Conservation (phyloP, 2,113 vertebrate genomes). For the Bostrychus sinensis region DNA sequence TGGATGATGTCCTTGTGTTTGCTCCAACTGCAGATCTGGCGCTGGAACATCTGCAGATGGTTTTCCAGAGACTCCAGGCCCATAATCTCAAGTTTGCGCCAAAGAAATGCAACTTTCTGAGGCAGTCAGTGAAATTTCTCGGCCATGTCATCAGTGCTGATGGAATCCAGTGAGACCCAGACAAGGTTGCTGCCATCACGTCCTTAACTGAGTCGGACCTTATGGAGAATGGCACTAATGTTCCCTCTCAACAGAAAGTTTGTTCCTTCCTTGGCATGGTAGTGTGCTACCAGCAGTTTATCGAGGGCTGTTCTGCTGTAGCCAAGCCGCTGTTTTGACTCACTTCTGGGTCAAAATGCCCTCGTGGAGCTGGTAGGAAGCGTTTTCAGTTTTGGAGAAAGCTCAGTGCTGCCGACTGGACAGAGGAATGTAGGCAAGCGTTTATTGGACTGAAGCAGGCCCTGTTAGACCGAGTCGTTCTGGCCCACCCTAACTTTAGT, state of each 20-base stretch:
- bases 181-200: neutral
- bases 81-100: neutral
- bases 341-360: conserved; percentile 1
- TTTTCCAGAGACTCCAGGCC: neutral
- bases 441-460: neutral
- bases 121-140: conserved; percentile 1
- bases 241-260: neutral
- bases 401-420: conserved; percentile 2
- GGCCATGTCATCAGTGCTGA: neutral
- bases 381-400: neutral
- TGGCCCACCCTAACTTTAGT: neutral
- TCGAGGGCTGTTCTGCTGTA: conserved; percentile 1
- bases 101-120: neutral
- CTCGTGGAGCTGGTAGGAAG: neutral
- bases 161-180: neutral
- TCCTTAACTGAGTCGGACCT: neutral
- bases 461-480: neutral
- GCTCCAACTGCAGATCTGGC: neutral
- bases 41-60: neutral
- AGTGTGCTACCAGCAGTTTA: conserved; percentile 9
- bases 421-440: neutral
- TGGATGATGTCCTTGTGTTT: neutral
- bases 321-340: conserved; percentile 5
- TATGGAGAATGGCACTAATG: neutral
- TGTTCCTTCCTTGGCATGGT: conserved; percentile 9